Evolutionary conservation across 2,797 vertebrate genomes (phyloP).

Genomic region (Ataeniobius toweri): DNA sequence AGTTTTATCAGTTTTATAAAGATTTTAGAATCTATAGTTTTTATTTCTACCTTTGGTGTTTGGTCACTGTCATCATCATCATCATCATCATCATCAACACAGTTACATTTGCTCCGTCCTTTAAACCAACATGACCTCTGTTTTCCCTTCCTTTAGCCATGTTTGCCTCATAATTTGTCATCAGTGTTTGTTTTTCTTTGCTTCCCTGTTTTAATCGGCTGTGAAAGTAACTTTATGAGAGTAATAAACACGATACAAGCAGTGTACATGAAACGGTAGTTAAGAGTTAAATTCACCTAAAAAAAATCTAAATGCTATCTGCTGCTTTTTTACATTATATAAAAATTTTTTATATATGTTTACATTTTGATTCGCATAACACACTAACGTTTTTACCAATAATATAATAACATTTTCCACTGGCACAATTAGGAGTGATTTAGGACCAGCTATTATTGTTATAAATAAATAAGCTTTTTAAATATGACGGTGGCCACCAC

Average conservation of each 20-base stretch:
- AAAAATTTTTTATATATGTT: background rate
- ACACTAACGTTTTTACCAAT: background rate
- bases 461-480: no score
- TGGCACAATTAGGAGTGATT: background rate
- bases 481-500: no score
- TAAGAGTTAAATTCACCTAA: background rate
- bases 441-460: background rate
- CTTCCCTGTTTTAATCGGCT: background rate
- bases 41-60: no score
- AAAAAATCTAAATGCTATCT: background rate
- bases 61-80: no score
- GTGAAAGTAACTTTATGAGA: no score
- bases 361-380: background rate
- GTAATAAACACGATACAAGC: background rate
- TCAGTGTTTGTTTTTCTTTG: background rate
- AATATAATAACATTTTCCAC: background rate
- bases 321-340: background rate
- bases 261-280: background rate
- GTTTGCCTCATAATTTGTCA: background rate
- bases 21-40: background rate
- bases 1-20: background rate
- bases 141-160: background rate
- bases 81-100: no score
- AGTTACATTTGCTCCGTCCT: no score
- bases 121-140: no score